phyloP scores from a whole-genome alignment of 2,113 vertebrate genomes.

The Halichoeres trimaculatus region DNA sequence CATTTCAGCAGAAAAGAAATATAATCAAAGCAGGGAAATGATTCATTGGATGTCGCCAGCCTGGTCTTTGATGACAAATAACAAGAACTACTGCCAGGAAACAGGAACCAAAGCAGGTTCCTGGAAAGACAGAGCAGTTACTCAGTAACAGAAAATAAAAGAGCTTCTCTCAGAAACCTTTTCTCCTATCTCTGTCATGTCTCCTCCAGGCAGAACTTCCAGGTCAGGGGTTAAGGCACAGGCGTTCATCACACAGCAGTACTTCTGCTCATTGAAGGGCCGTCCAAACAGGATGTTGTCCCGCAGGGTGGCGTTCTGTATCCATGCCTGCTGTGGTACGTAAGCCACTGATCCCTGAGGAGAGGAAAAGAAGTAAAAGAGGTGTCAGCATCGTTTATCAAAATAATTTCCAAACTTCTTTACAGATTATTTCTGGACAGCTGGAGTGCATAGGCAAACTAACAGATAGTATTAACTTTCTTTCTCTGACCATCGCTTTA shows the following conservation, averaged over 20 bases:
- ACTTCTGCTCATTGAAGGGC: slow-evolving; percentile 85
- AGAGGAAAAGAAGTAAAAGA: slow-evolving; percentile 2
- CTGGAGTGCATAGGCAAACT: no score
- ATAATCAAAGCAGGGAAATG: background rate
- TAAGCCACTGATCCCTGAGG: slow-evolving; percentile 94
- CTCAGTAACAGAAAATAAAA: background rate
- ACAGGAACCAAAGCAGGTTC: background rate
- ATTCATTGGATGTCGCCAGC: background rate
- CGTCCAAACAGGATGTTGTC: slow-evolving; percentile 95
- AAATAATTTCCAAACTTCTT: no score
- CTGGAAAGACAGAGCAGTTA: background rate
- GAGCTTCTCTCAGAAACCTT: slow-evolving; percentile 85
- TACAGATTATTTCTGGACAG: no score
- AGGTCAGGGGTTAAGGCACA: slow-evolving; percentile 93
- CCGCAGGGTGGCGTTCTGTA: slow-evolving; percentile 93
- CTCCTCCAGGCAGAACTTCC: slow-evolving; percentile 91
- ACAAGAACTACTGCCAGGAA: background rate
- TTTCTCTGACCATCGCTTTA: no score
- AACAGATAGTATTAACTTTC: no score
- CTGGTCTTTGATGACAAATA: background rate
- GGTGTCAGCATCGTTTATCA: background rate
- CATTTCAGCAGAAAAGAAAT: background rate
- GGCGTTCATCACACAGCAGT: slow-evolving; percentile 87
- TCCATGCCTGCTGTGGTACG: slow-evolving; percentile 97
- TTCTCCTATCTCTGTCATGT: slow-evolving; percentile 96